phyloP scores from a whole-genome alignment of 2,113 vertebrate species.

The Scortum barcoo region DNA sequence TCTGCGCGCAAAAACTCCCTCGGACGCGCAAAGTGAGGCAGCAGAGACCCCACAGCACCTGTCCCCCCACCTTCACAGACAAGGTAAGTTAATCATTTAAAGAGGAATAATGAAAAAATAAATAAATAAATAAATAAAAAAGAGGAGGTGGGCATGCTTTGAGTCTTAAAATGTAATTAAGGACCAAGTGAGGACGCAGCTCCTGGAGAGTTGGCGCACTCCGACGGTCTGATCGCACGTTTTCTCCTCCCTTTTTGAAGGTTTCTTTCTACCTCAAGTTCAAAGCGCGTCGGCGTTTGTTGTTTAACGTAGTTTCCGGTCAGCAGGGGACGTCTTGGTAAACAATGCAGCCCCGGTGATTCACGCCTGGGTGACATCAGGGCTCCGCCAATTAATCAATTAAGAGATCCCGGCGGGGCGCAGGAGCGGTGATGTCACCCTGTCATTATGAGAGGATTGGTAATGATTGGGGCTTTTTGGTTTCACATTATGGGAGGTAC shows the following conservation, averaged over 20 bases:
- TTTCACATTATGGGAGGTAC: no score
- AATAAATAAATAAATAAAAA: no score
- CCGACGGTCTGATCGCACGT: no score
- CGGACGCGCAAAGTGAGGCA: constrained; percentile 61
- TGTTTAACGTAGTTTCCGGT: constrained; percentile 77
- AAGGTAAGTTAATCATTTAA: constrained; percentile 72
- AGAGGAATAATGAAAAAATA: no score
- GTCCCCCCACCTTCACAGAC: constrained; percentile 56
- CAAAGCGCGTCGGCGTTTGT: constrained; percentile 78
- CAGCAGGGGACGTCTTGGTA: constrained; percentile 58
- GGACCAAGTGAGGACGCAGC: constrained; percentile 30
- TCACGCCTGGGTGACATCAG: constrained; percentile 36
- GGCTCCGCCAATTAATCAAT: constrained; percentile 47
- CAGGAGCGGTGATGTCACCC: not conserved
- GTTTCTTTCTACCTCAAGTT: constrained; percentile 54
- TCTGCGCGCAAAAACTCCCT: constrained; percentile 25
- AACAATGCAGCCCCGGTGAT: constrained; percentile 59
- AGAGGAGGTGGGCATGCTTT: constrained; percentile 5
- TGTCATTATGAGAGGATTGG: no score
- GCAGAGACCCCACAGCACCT: constrained; percentile 56
- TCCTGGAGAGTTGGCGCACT: constrained; percentile 62
- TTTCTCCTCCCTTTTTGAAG: constrained; percentile 50
- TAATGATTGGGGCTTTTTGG: not conserved
- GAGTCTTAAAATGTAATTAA: not conserved
- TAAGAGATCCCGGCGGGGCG: not conserved